Percentiles rank a stretch among this genome's conserved stretches.
phyloP scores from a whole-genome alignment of 2,888 invertebrate genomes.

The Stenolophus ochropezus region DNA sequence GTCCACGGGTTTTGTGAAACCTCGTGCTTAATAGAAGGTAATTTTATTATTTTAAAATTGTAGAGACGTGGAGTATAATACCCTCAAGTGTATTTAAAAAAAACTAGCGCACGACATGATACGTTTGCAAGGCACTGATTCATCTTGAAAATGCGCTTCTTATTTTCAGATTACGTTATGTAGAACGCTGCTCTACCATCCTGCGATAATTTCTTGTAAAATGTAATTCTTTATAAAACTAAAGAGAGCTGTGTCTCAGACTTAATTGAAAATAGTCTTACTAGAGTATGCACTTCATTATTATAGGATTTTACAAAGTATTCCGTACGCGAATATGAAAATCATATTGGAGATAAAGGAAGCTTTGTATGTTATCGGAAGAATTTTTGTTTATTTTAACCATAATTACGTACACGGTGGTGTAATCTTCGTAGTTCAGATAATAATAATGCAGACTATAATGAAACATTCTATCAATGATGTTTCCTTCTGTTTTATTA shows the following conservation, averaged over 20 bases:
- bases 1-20: background rate
- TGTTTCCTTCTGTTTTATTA: too few species aligned
- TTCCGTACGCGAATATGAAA: background rate
- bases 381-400: background rate
- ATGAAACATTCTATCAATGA: too few species aligned
- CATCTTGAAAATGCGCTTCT: background rate
- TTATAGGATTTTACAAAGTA: background rate
- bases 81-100: constrained; percentile 9
- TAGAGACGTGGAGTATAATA: constrained; percentile 18
- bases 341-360: background rate
- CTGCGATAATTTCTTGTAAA: background rate
- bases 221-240: background rate
- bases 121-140: constrained; percentile 1
- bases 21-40: constrained; percentile 29
- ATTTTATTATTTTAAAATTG: constrained; percentile 38
- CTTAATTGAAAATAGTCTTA: background rate
- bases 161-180: background rate
- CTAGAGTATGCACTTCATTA: background rate
- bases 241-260: background rate
- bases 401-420: background rate
- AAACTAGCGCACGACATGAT: background rate
- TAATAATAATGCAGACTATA: too few species aligned
- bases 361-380: background rate
- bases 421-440: too few species aligned
- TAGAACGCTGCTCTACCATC: background rate